Percentiles rank a stretch among this genome's conserved stretches.
Evolutionary conservation across 2,113 vertebrate species (phyloP).

Genomic region (Austrofundulus limnaeus): DNA sequence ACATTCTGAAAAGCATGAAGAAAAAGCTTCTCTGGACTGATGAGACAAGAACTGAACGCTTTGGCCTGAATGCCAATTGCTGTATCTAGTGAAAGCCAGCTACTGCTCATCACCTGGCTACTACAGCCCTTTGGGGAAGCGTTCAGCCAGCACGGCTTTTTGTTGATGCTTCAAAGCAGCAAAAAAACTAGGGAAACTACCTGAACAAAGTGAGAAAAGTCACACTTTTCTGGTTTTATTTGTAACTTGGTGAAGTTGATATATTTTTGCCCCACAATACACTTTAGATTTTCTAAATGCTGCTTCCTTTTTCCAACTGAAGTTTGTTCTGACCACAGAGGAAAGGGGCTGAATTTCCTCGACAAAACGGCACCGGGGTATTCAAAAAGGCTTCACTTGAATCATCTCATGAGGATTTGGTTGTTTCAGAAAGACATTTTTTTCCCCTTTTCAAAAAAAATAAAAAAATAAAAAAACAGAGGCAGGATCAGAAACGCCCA

Average conservation of each 20-base stretch:
- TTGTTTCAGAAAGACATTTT: conserved; percentile 21
- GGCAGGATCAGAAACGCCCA: conserved; percentile 22
- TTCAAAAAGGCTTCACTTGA: conserved; percentile 29
- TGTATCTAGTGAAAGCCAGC: conserved; percentile 36
- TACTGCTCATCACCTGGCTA: conserved; percentile 30
- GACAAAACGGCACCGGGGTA: neutral
- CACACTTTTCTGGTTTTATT: conserved; percentile 5
- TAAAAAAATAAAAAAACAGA: no score
- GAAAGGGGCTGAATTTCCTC: conserved; percentile 18
- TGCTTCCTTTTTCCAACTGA: neutral
- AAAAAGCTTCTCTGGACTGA: conserved; percentile 43
- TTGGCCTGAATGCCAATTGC: conserved; percentile 29
- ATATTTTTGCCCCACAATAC: conserved; percentile 12
- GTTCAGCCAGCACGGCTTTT: conserved; percentile 16
- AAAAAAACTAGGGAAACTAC: conserved; percentile 18
- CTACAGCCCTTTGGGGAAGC: conserved; percentile 2
- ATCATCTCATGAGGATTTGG: conserved; percentile 26
- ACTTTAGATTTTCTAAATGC: conserved; percentile 2
- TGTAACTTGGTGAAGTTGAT: conserved; percentile 6
- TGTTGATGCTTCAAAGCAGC: conserved; percentile 29
- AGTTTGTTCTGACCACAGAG: conserved; percentile 4
- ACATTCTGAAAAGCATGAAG: conserved; percentile 47
- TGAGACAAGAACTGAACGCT: conserved; percentile 40
- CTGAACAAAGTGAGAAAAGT: conserved; percentile 18
- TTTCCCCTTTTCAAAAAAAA: conserved; percentile 6